These are phyloP conservation scores for Melitaea athalia DNA, from an alignment of 2,888 invertebrate genomes.

Conservation along the genomic window DNA sequence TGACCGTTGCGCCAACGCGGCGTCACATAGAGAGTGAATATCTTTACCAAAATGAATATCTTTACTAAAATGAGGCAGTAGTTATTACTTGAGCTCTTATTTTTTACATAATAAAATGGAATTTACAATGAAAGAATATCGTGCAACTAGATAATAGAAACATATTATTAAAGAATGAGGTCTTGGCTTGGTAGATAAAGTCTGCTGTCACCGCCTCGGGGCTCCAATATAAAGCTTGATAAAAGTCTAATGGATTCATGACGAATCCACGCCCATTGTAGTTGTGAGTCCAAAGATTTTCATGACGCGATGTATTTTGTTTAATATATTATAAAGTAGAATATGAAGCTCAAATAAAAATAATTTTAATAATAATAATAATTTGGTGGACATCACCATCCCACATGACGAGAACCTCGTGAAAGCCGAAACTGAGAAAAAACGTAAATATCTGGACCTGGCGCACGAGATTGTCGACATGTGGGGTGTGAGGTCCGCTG, in stretches of 20 bases:
- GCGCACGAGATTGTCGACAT: too few relatives aligned
- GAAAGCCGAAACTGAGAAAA: too few relatives aligned
- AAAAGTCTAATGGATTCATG: not conserved
- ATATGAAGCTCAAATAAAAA: not conserved
- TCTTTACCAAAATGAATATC: too few relatives aligned
- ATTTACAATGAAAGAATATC: not conserved
- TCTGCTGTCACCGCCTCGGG: constrained; percentile 2
- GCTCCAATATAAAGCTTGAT: not conserved
- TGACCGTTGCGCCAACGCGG: too few relatives aligned
- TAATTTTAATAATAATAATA: not conserved
- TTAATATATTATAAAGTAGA: not conserved
- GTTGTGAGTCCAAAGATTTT: not conserved
- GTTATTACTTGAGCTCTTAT: too few relatives aligned
- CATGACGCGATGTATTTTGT: not conserved
- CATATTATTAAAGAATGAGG: constrained; percentile 7
- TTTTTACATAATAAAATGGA: not conserved
- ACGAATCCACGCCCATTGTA: constrained; percentile 2
- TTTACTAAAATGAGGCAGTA: too few relatives aligned
- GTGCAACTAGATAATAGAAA: constrained; percentile 3
- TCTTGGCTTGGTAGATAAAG: not conserved
- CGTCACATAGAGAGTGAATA: too few relatives aligned
- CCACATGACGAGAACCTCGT: too few relatives aligned
- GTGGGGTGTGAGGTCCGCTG: too few relatives aligned
- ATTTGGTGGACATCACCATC: too few relatives aligned
- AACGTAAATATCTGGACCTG: too few relatives aligned